Percentiles rank a stretch among this genome's conserved stretches.
Evolutionary conservation across 2,888 invertebrate species (phyloP).

Genomic region (Troides oblongomaculatus): DNA sequence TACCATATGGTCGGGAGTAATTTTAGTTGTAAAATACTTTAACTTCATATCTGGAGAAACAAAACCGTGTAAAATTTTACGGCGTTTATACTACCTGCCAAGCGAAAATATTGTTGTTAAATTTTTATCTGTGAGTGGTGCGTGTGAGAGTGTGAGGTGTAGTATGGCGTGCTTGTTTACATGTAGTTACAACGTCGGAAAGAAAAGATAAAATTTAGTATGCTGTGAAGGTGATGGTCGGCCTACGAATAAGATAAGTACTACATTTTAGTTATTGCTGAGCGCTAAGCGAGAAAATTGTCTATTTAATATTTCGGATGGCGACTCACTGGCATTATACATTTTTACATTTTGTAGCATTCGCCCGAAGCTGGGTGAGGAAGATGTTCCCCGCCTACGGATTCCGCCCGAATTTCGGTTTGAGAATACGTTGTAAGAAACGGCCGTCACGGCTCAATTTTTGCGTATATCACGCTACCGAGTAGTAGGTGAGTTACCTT

Average conservation of each 20-base stretch:
- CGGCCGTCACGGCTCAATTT: slow-evolving; percentile 43
- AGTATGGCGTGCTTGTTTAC: slow-evolving; percentile 11
- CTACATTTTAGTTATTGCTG: slow-evolving; percentile 41
- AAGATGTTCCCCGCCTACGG: slow-evolving; percentile 37
- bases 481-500: slow-evolving; percentile 63
- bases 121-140: slow-evolving; percentile 1
- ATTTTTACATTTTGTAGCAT: slow-evolving; percentile 72
- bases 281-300: slow-evolving; percentile 56
- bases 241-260: slow-evolving; percentile 59
- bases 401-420: slow-evolving; percentile 39
- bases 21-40: not conserved
- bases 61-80: not conserved
- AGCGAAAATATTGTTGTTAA: not conserved
- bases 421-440: slow-evolving; percentile 44
- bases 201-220: slow-evolving; percentile 36
- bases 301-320: slow-evolving; percentile 33
- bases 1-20: not conserved
- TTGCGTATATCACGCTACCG: slow-evolving; percentile 45
- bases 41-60: no score
- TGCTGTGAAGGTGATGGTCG: slow-evolving; percentile 15
- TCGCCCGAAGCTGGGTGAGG: slow-evolving; percentile 68
- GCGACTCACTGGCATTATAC: slow-evolving; percentile 63
- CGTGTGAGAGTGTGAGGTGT: slow-evolving; percentile 32
- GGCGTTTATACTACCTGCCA: not conserved
- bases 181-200: slow-evolving; percentile 59